phyloP scores from a whole-genome alignment of 2,888 invertebrate genomes.

The Aporophyla lueneburgensis region DNA sequence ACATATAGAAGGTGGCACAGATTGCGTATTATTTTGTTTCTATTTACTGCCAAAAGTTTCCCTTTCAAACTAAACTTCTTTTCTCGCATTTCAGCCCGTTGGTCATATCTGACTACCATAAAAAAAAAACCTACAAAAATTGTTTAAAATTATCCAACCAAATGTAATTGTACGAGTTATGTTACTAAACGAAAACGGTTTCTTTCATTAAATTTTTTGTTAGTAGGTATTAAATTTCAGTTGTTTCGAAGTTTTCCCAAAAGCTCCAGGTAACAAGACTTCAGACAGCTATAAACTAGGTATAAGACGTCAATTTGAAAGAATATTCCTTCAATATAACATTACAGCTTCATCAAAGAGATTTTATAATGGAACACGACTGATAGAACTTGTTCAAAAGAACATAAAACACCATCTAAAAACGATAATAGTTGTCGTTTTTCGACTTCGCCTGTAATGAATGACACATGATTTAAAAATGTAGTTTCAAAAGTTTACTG shows the following conservation, averaged over 20 bases:
- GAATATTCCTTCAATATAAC: background rate
- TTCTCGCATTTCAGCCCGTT: background rate
- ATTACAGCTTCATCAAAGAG: background rate
- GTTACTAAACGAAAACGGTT: background rate
- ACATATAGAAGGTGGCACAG: no score
- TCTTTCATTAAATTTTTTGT: background rate
- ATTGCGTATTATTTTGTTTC: background rate
- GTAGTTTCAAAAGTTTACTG: no score
- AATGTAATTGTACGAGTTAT: no score
- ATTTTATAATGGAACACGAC: background rate
- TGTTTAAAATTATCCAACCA: no score
- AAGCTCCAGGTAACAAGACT: slow-evolving; percentile 4
- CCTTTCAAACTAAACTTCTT: background rate
- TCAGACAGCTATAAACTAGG: background rate
- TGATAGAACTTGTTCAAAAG: background rate
- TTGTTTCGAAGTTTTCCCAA: background rate
- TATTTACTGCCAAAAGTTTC: no score
- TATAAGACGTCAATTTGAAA: slow-evolving; percentile 18
- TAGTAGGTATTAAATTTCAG: background rate
- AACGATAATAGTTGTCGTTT: background rate
- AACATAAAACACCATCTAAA: background rate
- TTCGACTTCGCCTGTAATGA: background rate
- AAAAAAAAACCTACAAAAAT: background rate
- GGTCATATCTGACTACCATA: no score
- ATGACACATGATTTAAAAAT: background rate